These are phyloP conservation scores for Paedocypris sp. DNA, from an alignment of 2,113 vertebrate genomes.

Conservation along the genomic window DNA sequence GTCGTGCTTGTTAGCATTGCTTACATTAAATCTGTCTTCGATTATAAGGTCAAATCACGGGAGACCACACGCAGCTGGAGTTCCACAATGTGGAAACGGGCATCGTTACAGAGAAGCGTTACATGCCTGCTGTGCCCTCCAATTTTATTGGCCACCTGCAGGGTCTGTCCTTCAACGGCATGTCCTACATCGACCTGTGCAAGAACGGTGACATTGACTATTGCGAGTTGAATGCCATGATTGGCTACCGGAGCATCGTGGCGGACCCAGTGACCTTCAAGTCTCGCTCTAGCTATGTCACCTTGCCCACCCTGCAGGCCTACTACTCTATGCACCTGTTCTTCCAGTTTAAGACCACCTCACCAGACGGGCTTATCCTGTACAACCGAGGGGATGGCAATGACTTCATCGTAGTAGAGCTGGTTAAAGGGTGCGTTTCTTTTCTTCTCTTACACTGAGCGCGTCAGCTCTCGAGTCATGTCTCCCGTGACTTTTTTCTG, in stretches of 20 bases:
- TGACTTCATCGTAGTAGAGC: slow-evolving; percentile 96
- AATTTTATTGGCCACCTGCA: slow-evolving; percentile 98
- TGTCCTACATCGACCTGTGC: slow-evolving; percentile 98
- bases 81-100: slow-evolving; percentile 99
- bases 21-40: slow-evolving; percentile 18
- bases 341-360: slow-evolving; percentile 99
- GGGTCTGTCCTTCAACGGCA: slow-evolving; percentile 93
- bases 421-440: slow-evolving; percentile 87
- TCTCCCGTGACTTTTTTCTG: neutral
- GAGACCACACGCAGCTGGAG: slow-evolving; percentile 94
- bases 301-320: slow-evolving; percentile 89
- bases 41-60: slow-evolving; percentile 89
- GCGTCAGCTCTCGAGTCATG: neutral
- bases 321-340: slow-evolving; percentile 99
- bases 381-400: slow-evolving; percentile 97
- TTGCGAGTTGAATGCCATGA: slow-evolving; percentile 95
- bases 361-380: slow-evolving; percentile 88
- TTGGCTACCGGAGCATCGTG: slow-evolving; percentile 97
- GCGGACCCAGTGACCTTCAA: slow-evolving; percentile 97
- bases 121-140: slow-evolving; percentile 91
- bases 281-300: slow-evolving; percentile 92
- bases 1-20: neutral
- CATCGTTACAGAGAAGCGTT: slow-evolving; percentile 94
- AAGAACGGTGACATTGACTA: slow-evolving; percentile 99
- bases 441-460: neutral